These are phyloP conservation scores for Galendromus occidentalis DNA, from an alignment of 1,140 invertebrate genomes.

Conservation along the genomic window DNA sequence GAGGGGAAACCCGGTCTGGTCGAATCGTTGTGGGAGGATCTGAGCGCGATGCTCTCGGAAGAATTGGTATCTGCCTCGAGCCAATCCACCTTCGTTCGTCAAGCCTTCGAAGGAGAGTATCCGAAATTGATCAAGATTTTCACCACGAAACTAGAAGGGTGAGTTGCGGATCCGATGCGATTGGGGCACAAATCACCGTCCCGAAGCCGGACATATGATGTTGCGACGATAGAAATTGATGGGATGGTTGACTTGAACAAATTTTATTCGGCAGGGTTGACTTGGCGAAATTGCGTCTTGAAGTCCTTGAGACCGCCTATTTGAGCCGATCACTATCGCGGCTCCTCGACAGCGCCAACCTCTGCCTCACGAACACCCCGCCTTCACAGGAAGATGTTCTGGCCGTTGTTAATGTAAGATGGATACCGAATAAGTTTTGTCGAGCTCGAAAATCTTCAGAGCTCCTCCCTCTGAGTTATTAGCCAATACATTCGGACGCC, in stretches of 20 bases:
- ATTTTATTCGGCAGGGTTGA: background rate
- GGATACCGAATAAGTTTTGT: no score
- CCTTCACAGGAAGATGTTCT: conserved; percentile 47
- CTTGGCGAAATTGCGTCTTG: conserved; percentile 24
- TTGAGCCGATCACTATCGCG: conserved; percentile 58
- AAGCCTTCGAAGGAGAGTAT: conserved; percentile 68
- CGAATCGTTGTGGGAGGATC: conserved; percentile 36
- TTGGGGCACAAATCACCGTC: background rate
- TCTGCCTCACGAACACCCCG: conserved; percentile 46
- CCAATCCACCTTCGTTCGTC: conserved; percentile 47
- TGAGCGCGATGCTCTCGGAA: conserved; percentile 32
- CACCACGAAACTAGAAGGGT: conserved; percentile 33
- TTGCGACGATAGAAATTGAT: no score
- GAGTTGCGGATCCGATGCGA: conserved; percentile 29
- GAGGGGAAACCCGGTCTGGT: conserved; percentile 26
- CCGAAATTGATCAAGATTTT: conserved; percentile 54
- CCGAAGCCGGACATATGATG: no score
- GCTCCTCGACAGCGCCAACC: conserved; percentile 60
- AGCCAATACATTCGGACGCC: no score
- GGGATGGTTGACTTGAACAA: no score
- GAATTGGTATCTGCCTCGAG: background rate
- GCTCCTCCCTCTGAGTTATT: no score
- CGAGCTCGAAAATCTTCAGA: no score
- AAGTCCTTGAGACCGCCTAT: conserved; percentile 65
- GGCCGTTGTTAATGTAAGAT: conserved; percentile 34